Base-by-base conservation (phyloP, 2,888 invertebrate species). In the Morpho helenor region DNA sequence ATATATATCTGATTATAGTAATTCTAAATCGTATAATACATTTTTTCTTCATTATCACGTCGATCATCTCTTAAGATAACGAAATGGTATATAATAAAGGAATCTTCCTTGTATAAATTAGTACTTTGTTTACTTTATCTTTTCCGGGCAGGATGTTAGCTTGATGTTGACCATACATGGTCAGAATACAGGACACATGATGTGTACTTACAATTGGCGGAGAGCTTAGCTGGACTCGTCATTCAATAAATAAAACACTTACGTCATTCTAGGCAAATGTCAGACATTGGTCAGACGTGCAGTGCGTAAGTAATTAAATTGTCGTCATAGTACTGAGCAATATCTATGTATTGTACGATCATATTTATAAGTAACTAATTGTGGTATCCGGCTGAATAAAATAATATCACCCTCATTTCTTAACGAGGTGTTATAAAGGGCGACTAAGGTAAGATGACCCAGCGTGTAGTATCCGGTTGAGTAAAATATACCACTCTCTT, bases 191-290 rank as follows among this genome's bases (percentile, higher is more conserved):
- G 22, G 39, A 40, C 42, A 7, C 41, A 22, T 53, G 31, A 52
- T 52, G 8, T 54, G 42, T 42, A 54, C n/a, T 47, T 54, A 41
- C 42, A 23, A 47, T 53, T 10, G 8, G 8, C 43, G 7, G 9
- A 51, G 42, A 46, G 6, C 41, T 9, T n/a, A 23, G 54, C 7
- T 45, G 23, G n/a, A 49, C 2, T 10, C 41, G 41, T 49, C 45
- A 49, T 43, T 22, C 16, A 10, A 39, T 49, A 55, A 51, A 51
- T 47, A 50, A 49, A 42, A 42, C 72, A 77, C 79, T 82, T 80
- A 84, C 77, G 78, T 80, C 82, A 84, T 83, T 81, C 80, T 79
- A 79, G 80, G 80, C 69, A 72, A 73, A 72, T 74, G 79, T 72
- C 76, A 74, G 72, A 73, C 76, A 74, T 44, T 49, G 74, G 7